Base-by-base conservation (phyloP, 2,797 vertebrate species). In the Pristis pectinata region DNA sequence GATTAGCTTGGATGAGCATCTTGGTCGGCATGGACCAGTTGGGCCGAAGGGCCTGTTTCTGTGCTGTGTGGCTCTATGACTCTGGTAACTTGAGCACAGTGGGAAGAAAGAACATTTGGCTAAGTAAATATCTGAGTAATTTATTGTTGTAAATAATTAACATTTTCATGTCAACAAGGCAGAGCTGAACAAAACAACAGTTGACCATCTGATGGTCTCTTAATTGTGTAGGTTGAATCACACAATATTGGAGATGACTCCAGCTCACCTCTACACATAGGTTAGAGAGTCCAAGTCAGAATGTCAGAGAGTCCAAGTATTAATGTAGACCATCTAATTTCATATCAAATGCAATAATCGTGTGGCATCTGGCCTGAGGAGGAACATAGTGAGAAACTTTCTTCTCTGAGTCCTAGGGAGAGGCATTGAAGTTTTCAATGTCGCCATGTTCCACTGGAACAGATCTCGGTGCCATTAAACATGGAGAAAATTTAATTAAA, bases 401-500 rank as follows among this genome's bases (percentile, higher is more conserved):
- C 53, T 61, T n/a, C 13, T 59, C 13, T 1, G 83, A 87, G 56
- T 30, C 53, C 59, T n/a, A n/a, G 53, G 6, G 34, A 59, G 56
- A 24, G 3, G 13, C 83, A 61, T 61, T n/a, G 87, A 85, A 59
- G 59, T 61, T 87, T 87, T 53, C 30, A 61, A n/a, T n/a, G n/a
- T 59, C 59, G 11, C n/a, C 83, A 34, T 59, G 30, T 87, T 87
- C n/a, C 53, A 87, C 83, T 56, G 15, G 5, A n/a, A 13, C 83
- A 15, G 83, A 87, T 19, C 27, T 1, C 61, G 53, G 53, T 24
- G 27, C 59, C 30, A 56, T 53, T 85, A 85, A n/a, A 87, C n/a
- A 34, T 87, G 83, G 53, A 61, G 83, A 56, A n/a, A 87, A 87
- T 59, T 11, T 61, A 87, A 87, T 87, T 87, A 87, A 87, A 34